Conservation (phyloP, 2,113 vertebrate species). For the Orientallactaga bullata region DNA sequence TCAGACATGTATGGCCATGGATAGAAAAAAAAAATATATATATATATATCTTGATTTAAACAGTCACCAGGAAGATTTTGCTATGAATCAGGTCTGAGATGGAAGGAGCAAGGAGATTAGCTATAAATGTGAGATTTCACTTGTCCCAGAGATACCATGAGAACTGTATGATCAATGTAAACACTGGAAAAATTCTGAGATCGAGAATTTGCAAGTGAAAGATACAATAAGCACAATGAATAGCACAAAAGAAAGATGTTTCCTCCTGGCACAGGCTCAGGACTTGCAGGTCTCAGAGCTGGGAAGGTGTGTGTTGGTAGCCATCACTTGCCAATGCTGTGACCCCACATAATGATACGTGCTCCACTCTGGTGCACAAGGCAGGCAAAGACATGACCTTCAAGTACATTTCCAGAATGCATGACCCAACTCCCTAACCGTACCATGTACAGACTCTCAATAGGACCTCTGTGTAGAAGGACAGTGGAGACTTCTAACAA, state of each 20-base stretch:
- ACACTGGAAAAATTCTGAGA: not conserved
- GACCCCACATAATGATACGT: not conserved
- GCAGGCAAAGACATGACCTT: not conserved
- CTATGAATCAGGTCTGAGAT: not conserved
- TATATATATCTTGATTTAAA: not conserved
- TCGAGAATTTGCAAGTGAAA: not conserved
- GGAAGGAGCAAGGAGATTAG: not conserved
- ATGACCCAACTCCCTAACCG: not conserved
- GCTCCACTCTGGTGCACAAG: not conserved
- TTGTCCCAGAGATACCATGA: not conserved
- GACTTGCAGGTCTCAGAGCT: not conserved
- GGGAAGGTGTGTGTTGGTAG: not conserved
- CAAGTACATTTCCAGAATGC: not conserved
- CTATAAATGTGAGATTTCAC: not conserved
- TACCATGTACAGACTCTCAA: not conserved
- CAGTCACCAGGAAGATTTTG: not conserved
- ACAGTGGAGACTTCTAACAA: not conserved
- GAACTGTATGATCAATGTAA: not conserved
- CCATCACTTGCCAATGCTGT: not conserved
- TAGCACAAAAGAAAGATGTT: not conserved
- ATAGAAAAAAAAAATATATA: not conserved
- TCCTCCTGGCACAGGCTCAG: not conserved
- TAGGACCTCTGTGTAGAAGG: not conserved
- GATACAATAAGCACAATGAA: not conserved
- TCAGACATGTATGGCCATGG: not conserved